These are phyloP conservation scores for Alca torda DNA, from an alignment of 2,797 vertebrate species.

Conservation along the genomic window DNA sequence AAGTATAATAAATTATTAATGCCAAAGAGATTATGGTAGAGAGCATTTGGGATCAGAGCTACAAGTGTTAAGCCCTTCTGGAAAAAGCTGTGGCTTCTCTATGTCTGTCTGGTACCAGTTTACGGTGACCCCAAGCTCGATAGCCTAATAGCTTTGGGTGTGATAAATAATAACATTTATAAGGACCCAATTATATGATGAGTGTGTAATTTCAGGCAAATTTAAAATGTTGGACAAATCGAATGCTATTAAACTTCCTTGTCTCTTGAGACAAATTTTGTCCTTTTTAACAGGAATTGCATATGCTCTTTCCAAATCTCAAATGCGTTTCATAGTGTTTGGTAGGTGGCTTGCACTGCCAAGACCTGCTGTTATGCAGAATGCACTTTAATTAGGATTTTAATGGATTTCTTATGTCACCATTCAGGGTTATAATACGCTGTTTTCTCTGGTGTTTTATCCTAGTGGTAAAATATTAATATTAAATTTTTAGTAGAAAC, in stretches of 20 bases:
- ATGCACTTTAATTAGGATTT: constrained; percentile 57
- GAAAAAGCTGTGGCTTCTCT: background rate
- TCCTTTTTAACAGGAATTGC: background rate
- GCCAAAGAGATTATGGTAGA: background rate
- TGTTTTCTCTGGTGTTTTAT: constrained; percentile 20
- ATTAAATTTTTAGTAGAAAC: constrained; percentile 18
- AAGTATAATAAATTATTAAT: constrained; percentile 47
- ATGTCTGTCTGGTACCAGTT: background rate
- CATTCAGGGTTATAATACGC: constrained; percentile 15
- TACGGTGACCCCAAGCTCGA: background rate
- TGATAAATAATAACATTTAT: background rate
- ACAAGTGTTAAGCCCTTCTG: background rate
- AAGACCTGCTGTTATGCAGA: constrained; percentile 35
- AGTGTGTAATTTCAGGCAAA: background rate
- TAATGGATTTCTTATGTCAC: constrained; percentile 48
- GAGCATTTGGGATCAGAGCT: background rate
- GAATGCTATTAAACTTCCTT: background rate
- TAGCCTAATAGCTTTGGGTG: background rate
- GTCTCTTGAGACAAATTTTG: constrained; percentile 1
- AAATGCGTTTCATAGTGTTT: constrained; percentile 19
- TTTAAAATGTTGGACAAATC: background rate
- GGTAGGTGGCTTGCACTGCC: constrained; percentile 9
- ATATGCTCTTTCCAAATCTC: constrained; percentile 6
- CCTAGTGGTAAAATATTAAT: constrained; percentile 35
- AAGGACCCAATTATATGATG: background rate